Conservation (phyloP, 2,888 invertebrate genomes). For the Cephus nigrinus region DNA sequence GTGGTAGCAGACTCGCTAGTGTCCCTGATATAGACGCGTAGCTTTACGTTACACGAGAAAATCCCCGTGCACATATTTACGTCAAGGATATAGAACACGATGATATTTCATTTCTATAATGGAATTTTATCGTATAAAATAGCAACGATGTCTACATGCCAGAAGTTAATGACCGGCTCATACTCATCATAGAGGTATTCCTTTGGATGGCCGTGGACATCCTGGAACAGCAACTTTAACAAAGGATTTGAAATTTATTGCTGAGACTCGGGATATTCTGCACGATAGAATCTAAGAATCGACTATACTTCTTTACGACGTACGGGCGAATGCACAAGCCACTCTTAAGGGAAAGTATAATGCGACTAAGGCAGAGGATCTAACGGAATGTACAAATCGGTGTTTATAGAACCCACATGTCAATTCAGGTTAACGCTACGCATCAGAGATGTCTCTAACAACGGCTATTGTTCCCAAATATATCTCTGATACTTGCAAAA, state of each 20-base stretch:
- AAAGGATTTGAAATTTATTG: not conserved
- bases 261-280: not conserved
- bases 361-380: not conserved
- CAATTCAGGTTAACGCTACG: not conserved
- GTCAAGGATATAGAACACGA: too few species aligned
- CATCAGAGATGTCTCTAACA: not conserved
- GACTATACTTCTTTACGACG: too few species aligned
- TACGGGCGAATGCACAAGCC: not conserved
- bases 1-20: too few species aligned
- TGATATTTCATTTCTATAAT: too few species aligned
- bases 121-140: too few species aligned
- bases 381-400: not conserved
- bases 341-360: not conserved
- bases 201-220: not conserved
- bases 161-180: not conserved
- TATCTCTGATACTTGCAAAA: not conserved
- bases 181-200: not conserved
- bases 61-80: too few species aligned
- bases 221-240: not conserved
- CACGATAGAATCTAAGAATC: not conserved
- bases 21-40: too few species aligned
- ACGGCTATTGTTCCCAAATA: not conserved
- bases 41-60: too few species aligned
- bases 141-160: not conserved
- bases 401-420: not conserved